Evolutionary conservation across 2,888 invertebrate species (phyloP), one percentile per base, ranked within the genome.

Genomic region (Diploptera punctata): DNA sequence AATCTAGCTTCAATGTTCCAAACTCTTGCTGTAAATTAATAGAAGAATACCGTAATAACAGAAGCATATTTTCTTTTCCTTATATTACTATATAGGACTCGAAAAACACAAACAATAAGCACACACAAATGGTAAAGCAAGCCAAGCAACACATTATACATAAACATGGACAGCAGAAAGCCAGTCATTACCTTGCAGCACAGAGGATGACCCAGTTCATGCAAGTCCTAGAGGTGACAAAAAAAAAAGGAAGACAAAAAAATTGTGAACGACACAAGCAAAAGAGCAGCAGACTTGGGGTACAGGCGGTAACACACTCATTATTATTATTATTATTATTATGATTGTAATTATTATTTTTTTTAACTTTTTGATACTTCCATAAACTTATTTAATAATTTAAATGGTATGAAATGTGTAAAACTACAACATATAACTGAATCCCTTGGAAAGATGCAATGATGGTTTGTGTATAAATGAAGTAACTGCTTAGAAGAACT

Each of bases 191-290:
- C 71, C 71, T 71, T 71, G 71, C 71, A 47, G 67, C 29, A 65
- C 62, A 47, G 65, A 54, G 71, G 62, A 24, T 26, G 65, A 65
- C 71, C 71, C 52, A 33, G 24, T 26, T 71, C 71, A 65, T 71
- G 71, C 65, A 67, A 71, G 62, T 71, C 71, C 71, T 71, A 49
- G 71, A 62, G 71, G 52, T 49, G 47, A 68, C 33, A 68, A 57
- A 29, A 68, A 38, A 57, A 29, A 68, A 38, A 47, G 24, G 43
- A 43, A 54, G 43, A 68, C 57, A 68, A 67, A 67, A 26, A 16
- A 68, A 68, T 29, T 29, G 52, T 68, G 52, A 68, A 67, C 31
- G 33, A 61, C 43, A 43, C 21, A 67, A 67, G 67, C 52, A 52
- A 52, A 38, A 38, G 38, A 47, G 47, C 47, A 47, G 26, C 57